Percentiles rank a stretch among this genome's conserved stretches.
These are phyloP conservation scores for Holothuria leucospilota DNA, from an alignment of 53 echinoderm and acorn worm species.

Conservation along the genomic window DNA sequence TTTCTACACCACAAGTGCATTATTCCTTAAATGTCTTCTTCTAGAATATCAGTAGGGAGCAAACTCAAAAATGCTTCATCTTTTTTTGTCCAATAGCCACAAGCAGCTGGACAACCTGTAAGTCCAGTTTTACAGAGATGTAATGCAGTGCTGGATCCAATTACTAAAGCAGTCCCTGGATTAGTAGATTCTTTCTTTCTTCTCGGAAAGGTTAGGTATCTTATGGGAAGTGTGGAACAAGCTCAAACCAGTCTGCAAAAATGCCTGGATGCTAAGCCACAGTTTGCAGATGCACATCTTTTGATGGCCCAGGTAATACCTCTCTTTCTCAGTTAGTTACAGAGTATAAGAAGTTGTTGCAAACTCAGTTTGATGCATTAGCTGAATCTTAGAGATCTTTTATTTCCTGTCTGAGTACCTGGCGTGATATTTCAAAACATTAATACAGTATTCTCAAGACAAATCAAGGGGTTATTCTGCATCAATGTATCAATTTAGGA, in stretches of 20 bases:
- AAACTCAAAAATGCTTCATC: no score
- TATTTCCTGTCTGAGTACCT: no score
- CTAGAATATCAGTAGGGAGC: no score
- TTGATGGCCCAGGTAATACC: constrained; percentile 94
- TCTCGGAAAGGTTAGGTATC: constrained; percentile 79
- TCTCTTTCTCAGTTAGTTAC: not conserved
- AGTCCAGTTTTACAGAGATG: constrained; percentile 83
- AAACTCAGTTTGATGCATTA: no score
- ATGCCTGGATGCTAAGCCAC: constrained; percentile 89
- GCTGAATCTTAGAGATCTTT: no score
- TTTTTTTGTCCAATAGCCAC: constrained; percentile 63
- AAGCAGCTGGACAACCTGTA: constrained; percentile 82
- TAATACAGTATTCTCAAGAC: no score
- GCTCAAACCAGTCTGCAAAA: constrained; percentile 94
- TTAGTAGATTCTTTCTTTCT: constrained; percentile 87
- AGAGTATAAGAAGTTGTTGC: no score
- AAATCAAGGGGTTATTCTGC: no score
- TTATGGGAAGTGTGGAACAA: constrained; percentile 85
- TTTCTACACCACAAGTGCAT: no score
- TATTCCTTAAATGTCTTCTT: no score
- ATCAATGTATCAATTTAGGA: no score
- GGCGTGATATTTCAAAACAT: no score
- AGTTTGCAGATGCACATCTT: constrained; percentile 93
- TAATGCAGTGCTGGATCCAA: constrained; percentile 84
- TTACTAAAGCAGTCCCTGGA: constrained; percentile 94